Percentiles rank a stretch among this genome's conserved stretches.
Conservation (phyloP, 2,113 vertebrate species). For the Alces alces region DNA sequence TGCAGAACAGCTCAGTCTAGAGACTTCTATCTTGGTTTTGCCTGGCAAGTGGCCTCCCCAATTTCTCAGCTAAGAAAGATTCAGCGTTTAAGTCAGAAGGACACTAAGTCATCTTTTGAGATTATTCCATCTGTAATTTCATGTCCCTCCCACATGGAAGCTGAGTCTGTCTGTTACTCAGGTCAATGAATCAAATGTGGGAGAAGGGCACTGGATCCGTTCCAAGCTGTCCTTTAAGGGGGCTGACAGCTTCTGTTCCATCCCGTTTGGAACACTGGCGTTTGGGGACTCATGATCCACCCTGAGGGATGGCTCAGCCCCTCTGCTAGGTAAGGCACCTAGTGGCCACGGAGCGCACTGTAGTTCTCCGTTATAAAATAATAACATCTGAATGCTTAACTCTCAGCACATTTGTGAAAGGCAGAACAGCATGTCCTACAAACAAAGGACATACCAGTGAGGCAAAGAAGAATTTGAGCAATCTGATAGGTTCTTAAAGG, state of each 20-base stretch:
- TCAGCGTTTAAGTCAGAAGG: neutral
- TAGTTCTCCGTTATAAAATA: neutral
- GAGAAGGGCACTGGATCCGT: accelerated
- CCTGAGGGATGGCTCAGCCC: accelerated
- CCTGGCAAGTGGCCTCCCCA: neutral
- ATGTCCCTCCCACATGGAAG: neutral
- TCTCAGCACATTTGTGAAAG: neutral
- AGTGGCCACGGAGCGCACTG: accelerated
- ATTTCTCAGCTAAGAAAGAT: neutral
- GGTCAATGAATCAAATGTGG: neutral
- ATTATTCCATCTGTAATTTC: neutral
- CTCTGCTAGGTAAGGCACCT: accelerated
- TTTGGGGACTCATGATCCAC: accelerated
- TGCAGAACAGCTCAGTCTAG: neutral
- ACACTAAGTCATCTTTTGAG: neutral
- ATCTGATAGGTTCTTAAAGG: neutral
- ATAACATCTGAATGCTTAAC: neutral
- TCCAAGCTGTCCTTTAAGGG: neutral
- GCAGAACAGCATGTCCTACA: neutral
- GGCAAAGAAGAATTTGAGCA: neutral
- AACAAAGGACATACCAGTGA: neutral
- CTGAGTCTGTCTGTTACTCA: accelerated
- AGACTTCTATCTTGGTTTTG: neutral
- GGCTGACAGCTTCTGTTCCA: too few relatives aligned
- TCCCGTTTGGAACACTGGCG: accelerated